Conservation (phyloP, 2,888 invertebrate species). For the Agriotes lineatus region DNA sequence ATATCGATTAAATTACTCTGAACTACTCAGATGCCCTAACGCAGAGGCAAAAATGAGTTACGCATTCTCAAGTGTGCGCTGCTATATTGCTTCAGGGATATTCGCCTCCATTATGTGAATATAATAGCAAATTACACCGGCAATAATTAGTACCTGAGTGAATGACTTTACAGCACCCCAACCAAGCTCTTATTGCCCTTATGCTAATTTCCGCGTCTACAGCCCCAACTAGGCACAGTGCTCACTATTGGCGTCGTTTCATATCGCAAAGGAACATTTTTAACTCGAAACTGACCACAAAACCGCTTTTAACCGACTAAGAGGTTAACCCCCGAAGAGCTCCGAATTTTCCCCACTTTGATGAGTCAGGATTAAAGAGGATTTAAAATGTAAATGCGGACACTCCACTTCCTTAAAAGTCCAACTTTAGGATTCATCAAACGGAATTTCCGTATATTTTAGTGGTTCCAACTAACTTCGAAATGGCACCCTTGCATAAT, state of each 20-base stretch:
- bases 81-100: neutral
- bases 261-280: conserved; percentile 16
- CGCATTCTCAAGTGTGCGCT: too few relatives aligned
- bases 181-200: conserved; percentile 14
- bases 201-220: conserved; percentile 14
- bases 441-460: conserved; percentile 9
- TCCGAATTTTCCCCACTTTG: conserved; percentile 20
- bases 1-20: too few relatives aligned
- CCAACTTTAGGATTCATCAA: conserved; percentile 18
- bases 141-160: conserved; percentile 27
- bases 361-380: conserved; percentile 23
- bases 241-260: neutral
- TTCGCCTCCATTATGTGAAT: conserved; percentile 18
- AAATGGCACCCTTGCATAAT: neutral
- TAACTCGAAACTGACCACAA: conserved; percentile 18
- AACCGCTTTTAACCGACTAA: conserved; percentile 15
- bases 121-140: conserved; percentile 16
- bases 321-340: conserved; percentile 24
- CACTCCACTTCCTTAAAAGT: conserved; percentile 10
- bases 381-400: conserved; percentile 26
- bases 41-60: too few relatives aligned
- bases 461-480: conserved; percentile 5
- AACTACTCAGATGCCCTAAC: too few relatives aligned
- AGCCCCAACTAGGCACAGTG: conserved; percentile 4
- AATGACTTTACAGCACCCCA: conserved; percentile 19